These are phyloP conservation scores for Horisme vitalbata DNA, from an alignment of 2,888 invertebrate genomes.

Conservation along the genomic window DNA sequence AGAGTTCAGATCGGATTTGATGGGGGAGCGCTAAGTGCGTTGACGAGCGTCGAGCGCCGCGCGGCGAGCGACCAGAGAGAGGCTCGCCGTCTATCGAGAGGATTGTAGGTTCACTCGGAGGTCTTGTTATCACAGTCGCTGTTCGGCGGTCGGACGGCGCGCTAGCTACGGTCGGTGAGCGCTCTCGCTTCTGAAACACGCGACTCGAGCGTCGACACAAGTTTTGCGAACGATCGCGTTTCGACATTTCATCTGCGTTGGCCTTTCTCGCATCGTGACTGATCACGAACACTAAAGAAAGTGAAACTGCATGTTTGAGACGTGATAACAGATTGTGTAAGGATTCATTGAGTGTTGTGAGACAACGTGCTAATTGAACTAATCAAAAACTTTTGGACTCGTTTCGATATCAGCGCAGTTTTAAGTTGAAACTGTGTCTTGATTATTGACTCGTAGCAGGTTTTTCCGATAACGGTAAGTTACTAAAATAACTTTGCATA, in stretches of 20 bases:
- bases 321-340: conserved; percentile 67
- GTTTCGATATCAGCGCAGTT: conserved; percentile 78
- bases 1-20: conserved; percentile 54
- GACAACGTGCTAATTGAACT: conserved; percentile 48
- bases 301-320: conserved; percentile 66
- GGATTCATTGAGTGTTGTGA: conserved; percentile 62
- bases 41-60: conserved; percentile 43
- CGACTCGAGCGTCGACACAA: conserved; percentile 58
- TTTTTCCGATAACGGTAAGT: conserved; percentile 65
- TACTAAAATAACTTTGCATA: conserved; percentile 1
- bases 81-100: conserved; percentile 69
- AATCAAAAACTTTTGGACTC: conserved; percentile 58
- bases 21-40: conserved; percentile 51
- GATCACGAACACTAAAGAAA: conserved; percentile 65
- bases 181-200: conserved; percentile 43
- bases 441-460: conserved; percentile 66
- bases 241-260: conserved; percentile 50
- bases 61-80: conserved; percentile 67
- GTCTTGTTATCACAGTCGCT: conserved; percentile 81
- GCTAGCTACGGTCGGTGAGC: conserved; percentile 49
- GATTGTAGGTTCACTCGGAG: conserved; percentile 72
- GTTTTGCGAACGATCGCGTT: conserved; percentile 71
- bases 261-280: conserved; percentile 59
- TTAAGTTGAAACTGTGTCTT: conserved; percentile 70
- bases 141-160: conserved; percentile 74